These are phyloP conservation scores for Tympanuchus pallidicinctus DNA, from an alignment of 2,113 vertebrate species.

Conservation along the genomic window DNA sequence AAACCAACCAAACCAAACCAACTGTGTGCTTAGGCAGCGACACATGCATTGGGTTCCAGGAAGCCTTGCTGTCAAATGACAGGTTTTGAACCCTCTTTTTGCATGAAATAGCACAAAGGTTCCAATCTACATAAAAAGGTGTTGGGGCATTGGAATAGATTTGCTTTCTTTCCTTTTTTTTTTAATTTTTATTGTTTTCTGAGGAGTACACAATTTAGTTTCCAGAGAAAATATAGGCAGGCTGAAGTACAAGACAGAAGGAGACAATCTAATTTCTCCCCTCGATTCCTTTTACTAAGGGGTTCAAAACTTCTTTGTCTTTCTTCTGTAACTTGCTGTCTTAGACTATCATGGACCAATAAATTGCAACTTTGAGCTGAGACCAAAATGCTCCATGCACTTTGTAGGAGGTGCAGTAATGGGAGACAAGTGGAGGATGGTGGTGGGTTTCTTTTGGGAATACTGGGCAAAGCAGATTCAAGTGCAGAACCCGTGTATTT, in stretches of 20 bases:
- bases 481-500: not conserved
- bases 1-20: not conserved
- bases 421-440: not conserved
- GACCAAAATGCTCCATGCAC: not conserved
- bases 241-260: not conserved
- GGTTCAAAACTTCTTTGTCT: not conserved
- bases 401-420: not conserved
- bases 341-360: not conserved
- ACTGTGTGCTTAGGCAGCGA: not conserved
- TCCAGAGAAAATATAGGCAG: not conserved
- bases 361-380: constrained; percentile 1
- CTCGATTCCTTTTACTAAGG: not conserved
- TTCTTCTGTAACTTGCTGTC: not conserved
- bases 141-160: not conserved
- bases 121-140: not conserved
- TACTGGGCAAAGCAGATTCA: not conserved
- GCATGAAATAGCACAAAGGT: not conserved
- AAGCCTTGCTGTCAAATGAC: not conserved
- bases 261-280: not conserved
- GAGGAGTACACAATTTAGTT: not conserved
- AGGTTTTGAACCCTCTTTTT: not conserved
- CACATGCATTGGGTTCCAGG: not conserved
- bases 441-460: not conserved
- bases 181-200: not conserved
- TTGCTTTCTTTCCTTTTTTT: not conserved